Percentiles rank a stretch among this genome's conserved stretches.
Evolutionary conservation across 2,888 invertebrate species (phyloP).

Genomic region (Chymomyza procnemis): DNA sequence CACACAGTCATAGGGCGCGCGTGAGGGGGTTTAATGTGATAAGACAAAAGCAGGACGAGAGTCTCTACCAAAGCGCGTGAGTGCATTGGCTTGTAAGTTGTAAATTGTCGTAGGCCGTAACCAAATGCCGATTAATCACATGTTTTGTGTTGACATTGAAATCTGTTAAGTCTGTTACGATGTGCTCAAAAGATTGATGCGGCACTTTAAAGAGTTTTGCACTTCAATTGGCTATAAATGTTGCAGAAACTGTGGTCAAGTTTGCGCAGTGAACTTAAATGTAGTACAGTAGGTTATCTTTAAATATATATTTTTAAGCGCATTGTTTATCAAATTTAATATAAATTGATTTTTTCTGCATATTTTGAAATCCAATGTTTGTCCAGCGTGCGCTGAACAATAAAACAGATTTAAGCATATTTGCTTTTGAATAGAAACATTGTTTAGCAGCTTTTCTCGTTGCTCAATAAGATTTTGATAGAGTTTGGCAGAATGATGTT

Average conservation of each 20-base stretch:
- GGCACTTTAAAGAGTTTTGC: not conserved
- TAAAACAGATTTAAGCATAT: too few relatives aligned
- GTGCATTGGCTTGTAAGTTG: conserved; percentile 55
- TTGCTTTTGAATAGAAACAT: too few relatives aligned
- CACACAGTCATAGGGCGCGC: not conserved
- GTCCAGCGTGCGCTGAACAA: too few relatives aligned
- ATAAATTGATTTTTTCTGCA: too few relatives aligned
- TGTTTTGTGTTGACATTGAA: not conserved
- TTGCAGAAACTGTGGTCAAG: not conserved
- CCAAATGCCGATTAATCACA: conserved; percentile 32
- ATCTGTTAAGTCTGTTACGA: not conserved
- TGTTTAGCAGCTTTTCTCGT: too few relatives aligned
- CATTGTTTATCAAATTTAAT: too few relatives aligned
- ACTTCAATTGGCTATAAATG: too few relatives aligned
- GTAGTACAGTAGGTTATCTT: too few relatives aligned
- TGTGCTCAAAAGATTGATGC: not conserved
- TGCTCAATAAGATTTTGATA: too few relatives aligned
- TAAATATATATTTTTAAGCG: too few relatives aligned
- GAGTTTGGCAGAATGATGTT: too few relatives aligned
- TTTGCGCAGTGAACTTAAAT: not conserved
- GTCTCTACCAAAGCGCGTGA: not conserved
- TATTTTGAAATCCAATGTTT: too few relatives aligned
- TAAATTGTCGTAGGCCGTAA: conserved; percentile 47
- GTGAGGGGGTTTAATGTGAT: conserved; percentile 28
- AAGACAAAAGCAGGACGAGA: conserved; percentile 21